These are phyloP conservation scores for Nomada hirtipes DNA, from an alignment of 2,888 invertebrate genomes.

Conservation along the genomic window DNA sequence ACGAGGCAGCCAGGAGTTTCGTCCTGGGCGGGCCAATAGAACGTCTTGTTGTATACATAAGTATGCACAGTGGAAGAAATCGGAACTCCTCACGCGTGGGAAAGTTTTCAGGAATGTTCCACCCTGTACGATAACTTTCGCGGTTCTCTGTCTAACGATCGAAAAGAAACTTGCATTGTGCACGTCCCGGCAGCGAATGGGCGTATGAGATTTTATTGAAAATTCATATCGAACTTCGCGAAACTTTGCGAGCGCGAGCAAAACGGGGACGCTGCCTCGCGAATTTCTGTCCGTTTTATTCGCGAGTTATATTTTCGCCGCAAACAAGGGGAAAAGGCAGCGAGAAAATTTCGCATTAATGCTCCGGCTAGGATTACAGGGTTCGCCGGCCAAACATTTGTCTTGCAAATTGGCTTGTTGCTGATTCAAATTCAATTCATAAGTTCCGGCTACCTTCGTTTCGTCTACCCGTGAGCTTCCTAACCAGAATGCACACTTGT, in stretches of 20 bases:
- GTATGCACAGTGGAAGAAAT: not conserved
- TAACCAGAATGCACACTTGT: not conserved
- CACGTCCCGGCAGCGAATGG: not conserved
- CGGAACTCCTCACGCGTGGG: not conserved
- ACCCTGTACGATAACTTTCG: not conserved
- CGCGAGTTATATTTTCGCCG: not conserved
- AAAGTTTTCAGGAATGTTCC: not conserved
- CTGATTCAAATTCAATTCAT: constrained; percentile 50
- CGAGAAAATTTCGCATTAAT: not conserved
- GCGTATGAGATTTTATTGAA: not conserved
- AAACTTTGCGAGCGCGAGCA: not conserved
- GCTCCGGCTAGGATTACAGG: constrained; percentile 6
- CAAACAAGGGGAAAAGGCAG: not conserved
- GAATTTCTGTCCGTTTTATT: not conserved
- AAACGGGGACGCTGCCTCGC: no score
- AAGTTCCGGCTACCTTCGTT: constrained; percentile 4
- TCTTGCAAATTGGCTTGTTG: constrained; percentile 49
- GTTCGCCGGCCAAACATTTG: constrained; percentile 31
- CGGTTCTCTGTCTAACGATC: not conserved
- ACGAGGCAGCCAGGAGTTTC: not conserved
- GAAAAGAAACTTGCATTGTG: not conserved
- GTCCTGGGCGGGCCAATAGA: not conserved
- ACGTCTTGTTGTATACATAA: not conserved
- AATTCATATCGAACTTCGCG: constrained; percentile 15
- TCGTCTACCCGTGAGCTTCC: not conserved